phyloP scores from a whole-genome alignment of 2,797 vertebrate species.

The Leptoclinus maculatus region DNA sequence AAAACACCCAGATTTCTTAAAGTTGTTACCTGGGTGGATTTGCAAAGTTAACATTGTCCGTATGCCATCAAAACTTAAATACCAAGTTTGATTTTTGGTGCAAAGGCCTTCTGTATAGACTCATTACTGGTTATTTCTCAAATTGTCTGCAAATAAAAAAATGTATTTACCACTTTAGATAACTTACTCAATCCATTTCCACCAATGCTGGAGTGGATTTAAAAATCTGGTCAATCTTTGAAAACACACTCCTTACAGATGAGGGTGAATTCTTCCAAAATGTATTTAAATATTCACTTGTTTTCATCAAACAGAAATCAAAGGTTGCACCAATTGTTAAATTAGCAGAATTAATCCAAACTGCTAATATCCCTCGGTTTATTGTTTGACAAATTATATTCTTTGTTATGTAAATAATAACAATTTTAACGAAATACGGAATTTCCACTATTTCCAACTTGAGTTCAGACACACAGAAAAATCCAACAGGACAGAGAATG shows the following conservation, averaged over 20 bases:
- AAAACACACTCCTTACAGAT: background rate
- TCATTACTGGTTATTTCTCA: background rate
- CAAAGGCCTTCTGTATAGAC: background rate
- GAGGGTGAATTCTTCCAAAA: background rate
- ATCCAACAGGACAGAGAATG: conserved; percentile 41
- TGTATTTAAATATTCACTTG: background rate
- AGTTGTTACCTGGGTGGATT: background rate
- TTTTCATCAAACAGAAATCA: background rate
- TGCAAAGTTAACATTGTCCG: background rate
- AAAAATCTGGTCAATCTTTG: background rate
- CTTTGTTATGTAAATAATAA: conserved; percentile 25
- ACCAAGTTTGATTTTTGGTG: background rate
- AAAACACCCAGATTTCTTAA: background rate
- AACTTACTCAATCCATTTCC: background rate
- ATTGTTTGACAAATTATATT: background rate
- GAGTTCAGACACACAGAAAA: conserved; percentile 22
- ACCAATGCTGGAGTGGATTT: background rate
- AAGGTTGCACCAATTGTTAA: background rate
- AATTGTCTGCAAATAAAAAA: background rate
- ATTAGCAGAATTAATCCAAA: background rate
- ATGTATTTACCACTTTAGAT: background rate
- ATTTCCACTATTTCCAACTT: conserved; percentile 11
- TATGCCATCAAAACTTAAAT: background rate
- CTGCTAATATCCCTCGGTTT: background rate
- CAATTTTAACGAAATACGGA: background rate